A percentile compares a stretch with the other conserved stretches of the same genome.
phyloP scores from a whole-genome alignment of 2,888 invertebrate species.

The Nemotelus pantherinus region DNA sequence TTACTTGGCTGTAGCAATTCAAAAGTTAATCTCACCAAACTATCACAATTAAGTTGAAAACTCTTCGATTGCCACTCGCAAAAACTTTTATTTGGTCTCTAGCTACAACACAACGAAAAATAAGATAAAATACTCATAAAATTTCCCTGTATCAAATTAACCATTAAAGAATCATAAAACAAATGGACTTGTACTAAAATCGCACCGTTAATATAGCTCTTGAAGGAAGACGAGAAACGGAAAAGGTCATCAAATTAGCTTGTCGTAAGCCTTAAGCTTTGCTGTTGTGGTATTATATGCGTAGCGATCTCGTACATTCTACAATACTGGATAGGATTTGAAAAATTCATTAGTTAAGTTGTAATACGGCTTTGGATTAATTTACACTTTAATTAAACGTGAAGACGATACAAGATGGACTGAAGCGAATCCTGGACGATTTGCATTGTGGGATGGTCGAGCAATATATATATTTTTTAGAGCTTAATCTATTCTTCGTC shows the following conservation, averaged over 20 bases:
- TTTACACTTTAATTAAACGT: constrained; percentile 39
- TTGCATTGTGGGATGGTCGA: no score
- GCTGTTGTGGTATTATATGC: background rate
- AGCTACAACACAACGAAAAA: no score
- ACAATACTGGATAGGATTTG: constrained; percentile 1
- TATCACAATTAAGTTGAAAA: no score
- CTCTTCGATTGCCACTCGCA: no score
- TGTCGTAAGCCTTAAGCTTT: constrained; percentile 11
- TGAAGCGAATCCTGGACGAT: background rate
- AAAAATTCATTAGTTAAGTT: constrained; percentile 41
- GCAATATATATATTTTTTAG: no score
- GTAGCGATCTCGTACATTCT: background rate
- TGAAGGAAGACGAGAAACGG: background rate
- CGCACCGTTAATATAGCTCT: background rate
- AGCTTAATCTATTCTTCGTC: no score
- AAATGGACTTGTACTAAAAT: constrained; percentile 31
- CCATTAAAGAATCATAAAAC: constrained; percentile 38
- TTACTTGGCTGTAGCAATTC: no score
- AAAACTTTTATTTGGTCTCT: no score
- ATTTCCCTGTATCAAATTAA: constrained; percentile 26
- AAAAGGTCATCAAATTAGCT: background rate
- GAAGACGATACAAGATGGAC: background rate
- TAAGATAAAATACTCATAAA: background rate
- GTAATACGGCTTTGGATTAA: constrained; percentile 39
- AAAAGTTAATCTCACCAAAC: no score